A percentile compares a stretch with the other conserved stretches of the same genome.
Evolutionary conservation across 2,888 invertebrate genomes (phyloP).

Genomic region (Drosophila picticornis): DNA sequence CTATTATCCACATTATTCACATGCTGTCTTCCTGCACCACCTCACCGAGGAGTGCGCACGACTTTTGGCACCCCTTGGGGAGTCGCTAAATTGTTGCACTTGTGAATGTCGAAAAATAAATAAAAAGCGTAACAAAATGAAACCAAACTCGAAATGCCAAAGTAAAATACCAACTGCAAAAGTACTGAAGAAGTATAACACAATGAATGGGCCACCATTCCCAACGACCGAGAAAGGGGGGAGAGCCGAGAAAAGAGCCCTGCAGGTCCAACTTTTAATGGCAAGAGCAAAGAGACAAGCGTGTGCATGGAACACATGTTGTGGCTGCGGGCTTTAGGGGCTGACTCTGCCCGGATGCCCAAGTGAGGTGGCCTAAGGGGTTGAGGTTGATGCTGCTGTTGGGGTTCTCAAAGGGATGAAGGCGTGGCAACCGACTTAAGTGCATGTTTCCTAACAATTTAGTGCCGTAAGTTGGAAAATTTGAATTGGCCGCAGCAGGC

Average conservation of each 20-base stretch:
- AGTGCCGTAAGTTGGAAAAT: constrained; percentile 77
- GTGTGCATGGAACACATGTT: constrained; percentile 73
- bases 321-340: constrained; percentile 68
- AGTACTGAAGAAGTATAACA: constrained; percentile 49
- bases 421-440: constrained; percentile 63
- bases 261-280: constrained; percentile 78
- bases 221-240: constrained; percentile 4
- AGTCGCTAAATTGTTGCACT: constrained; percentile 76
- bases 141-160: constrained; percentile 64
- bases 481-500: constrained; percentile 74
- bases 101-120: constrained; percentile 67
- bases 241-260: constrained; percentile 36
- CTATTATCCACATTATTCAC: constrained; percentile 64
- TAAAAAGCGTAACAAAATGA: constrained; percentile 66
- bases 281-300: constrained; percentile 71
- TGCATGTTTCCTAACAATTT: constrained; percentile 82
- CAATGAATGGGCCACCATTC: constrained; percentile 52
- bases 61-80: constrained; percentile 12
- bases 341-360: not conserved
- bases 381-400: not conserved
- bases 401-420: not conserved
- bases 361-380: not conserved
- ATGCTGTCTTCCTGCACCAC: constrained; percentile 8
- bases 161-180: constrained; percentile 64
- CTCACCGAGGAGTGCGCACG: not conserved